Evolutionary conservation across 2,797 vertebrate species (phyloP), one percentile per base, ranked within the genome.

Genomic region (Ctenosaura bakeri): DNA sequence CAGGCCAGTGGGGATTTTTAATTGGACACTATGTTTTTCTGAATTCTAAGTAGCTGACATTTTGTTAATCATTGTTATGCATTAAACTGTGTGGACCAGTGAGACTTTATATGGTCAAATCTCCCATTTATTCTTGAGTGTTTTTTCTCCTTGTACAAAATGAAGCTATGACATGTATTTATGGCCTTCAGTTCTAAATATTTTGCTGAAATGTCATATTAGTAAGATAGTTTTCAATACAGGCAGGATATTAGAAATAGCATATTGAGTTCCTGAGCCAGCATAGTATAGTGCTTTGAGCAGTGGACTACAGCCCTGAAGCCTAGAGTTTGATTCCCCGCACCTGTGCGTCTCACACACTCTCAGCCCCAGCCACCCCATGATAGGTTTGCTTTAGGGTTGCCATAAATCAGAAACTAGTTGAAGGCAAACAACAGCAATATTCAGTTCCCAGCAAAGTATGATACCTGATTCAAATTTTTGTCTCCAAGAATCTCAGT

Each of bases 51-150:
- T 42, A 89, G 32, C 38, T 85, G 32, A 85, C 46, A 89, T 85
- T 88, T 85, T 89, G 88, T 89, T 89, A 83, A 78, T 84, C 59
- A 66, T 89, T 78, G 42, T 84, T 91, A 64, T 78, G 35, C 59
- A 20, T 50, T 38, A 29, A 18, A 74, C 52, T 32, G 18, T 83
- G 32, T 56, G 50, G 62, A 78, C 78, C 50, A 87, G 66, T 77
- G 56, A 76, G 50, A 54, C 35, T 84, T 46, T 69, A 38, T 54
- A 22, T 69, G 50, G 66, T 59, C 46, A 78, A 84, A n/a, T 24
- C 24, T 88, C 66, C 18, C 35, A 87, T 78, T n/a, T 69, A 62
- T 59, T 82, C 38, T 74, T 82, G n/a, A 79, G 38, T 84, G 16
- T 62, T 2, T 54, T 10, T 12, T 46, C 20, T 38, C 32, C 59